Base-by-base conservation (phyloP, 2,797 vertebrate genomes). In the Peromyscus eremicus region DNA sequence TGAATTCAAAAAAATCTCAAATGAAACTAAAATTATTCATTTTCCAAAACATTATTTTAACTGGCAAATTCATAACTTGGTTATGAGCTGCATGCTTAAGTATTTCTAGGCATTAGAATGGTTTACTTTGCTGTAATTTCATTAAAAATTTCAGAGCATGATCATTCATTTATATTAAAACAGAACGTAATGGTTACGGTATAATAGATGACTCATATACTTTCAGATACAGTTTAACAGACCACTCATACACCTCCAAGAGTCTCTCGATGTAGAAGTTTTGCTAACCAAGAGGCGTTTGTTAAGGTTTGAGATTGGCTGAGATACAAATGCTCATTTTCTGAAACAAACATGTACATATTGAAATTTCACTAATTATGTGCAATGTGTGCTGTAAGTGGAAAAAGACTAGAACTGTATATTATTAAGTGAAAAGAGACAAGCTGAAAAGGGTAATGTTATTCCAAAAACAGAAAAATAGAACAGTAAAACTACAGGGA, bases 91-190 rank as follows among this genome's bases (percentile, higher is more conserved):
- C 55, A 55, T 91, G 90, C 77, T 92, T 85, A 93, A 87, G 6
- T 76, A 89, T 55, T 64, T 86, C 71, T 32, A 75, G n/a, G 62
- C 62, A 91, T 73, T 73, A 94, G 85, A 92, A 68, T 49, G 52
- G 82, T 60, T 94, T 89, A 76, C 43, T 89, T 86, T 62, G 43
- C 40, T 76, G 10, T 92, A 79, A 91, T 80, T 92, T 97, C 52
- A 93, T 88, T 84, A 89, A 95, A 94, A 92, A 52, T 37, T 94
- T 91, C 52, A 90, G 49, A 60, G 96, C 96, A 93, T 68, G 12
- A 92, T 57, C 86, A 92, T 57, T 66, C 90, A 88, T 84, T 95
- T 89, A 76, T 55, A 91, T 55, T 76, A 94, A 95, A 92, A 93
- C 71, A 77, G 81, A 95, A 85, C 79, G n/a, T 90, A 62, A 93